These are phyloP conservation scores for Parazoanthus swiftii DNA, from an alignment of 92 coral and sea anemone genomes.

Conservation along the genomic window DNA sequence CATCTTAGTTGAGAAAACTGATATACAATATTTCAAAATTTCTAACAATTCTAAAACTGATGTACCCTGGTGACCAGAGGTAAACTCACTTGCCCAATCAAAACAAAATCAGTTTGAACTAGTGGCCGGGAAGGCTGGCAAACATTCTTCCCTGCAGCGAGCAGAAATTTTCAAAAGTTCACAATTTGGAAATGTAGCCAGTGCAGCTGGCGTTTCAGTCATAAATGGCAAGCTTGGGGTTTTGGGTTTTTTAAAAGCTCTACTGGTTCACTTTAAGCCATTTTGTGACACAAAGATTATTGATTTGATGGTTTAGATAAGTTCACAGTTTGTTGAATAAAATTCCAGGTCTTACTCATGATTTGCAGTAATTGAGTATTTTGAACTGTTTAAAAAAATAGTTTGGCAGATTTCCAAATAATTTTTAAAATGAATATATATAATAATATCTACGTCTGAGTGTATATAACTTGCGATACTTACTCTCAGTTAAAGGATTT, in stretches of 20 bases:
- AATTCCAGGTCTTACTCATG: too few species aligned
- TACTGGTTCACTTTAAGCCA: too few species aligned
- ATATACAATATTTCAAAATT: slow-evolving; percentile 16
- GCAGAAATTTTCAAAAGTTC: slow-evolving; percentile 16
- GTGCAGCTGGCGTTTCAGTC: too few species aligned
- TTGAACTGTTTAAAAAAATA: too few species aligned
- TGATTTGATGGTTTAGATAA: too few species aligned
- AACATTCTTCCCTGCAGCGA: slow-evolving; percentile 10
- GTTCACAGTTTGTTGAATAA: too few species aligned
- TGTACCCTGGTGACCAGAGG: too few species aligned
- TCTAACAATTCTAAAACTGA: background rate
- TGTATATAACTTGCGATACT: slow-evolving; percentile 1
- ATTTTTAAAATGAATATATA: background rate
- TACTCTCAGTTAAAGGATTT: slow-evolving; percentile 5
- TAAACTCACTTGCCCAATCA: background rate
- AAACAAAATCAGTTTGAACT: slow-evolving; percentile 21
- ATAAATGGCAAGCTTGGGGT: too few species aligned
- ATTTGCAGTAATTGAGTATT: too few species aligned
- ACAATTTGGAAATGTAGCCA: background rate
- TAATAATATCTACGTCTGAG: slow-evolving; percentile 5
- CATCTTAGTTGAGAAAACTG: background rate
- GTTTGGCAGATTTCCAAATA: too few species aligned
- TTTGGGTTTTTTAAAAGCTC: too few species aligned
- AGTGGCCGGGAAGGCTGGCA: slow-evolving; percentile 21
- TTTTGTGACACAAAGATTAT: too few species aligned